These are phyloP conservation scores for Hyles lineata DNA, from an alignment of 2,888 invertebrate species.

Conservation along the genomic window DNA sequence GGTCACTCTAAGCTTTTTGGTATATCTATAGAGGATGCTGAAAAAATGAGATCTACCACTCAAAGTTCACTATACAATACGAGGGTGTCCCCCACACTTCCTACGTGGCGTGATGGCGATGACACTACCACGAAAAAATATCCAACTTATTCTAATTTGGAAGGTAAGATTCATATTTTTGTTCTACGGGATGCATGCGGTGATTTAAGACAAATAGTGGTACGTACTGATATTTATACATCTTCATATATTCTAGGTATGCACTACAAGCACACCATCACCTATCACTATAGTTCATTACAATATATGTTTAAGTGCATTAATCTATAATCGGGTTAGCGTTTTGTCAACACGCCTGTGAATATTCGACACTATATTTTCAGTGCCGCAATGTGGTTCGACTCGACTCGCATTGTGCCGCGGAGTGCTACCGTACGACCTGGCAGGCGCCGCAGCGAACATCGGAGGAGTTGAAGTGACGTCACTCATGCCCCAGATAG, in stretches of 20 bases:
- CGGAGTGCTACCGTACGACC: constrained; percentile 88
- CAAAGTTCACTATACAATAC: constrained; percentile 80
- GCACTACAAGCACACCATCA: background rate
- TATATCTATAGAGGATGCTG: constrained; percentile 86
- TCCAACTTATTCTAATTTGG: constrained; percentile 67
- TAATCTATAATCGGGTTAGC: background rate
- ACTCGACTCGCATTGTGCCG: constrained; percentile 83
- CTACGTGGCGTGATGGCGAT: constrained; percentile 77
- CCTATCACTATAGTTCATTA: background rate
- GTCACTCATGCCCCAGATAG: constrained; percentile 82
- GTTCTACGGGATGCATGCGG: constrained; percentile 50
- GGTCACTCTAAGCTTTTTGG: constrained; percentile 87
- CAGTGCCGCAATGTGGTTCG: constrained; percentile 82
- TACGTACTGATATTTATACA: background rate
- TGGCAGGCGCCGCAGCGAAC: constrained; percentile 81
- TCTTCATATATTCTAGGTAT: background rate
- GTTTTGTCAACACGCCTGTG: background rate
- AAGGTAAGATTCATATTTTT: constrained; percentile 66
- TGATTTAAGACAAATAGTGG: constrained; percentile 32
- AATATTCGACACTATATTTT: constrained; percentile 39
- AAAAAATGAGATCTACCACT: constrained; percentile 79
- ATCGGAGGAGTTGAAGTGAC: constrained; percentile 70
- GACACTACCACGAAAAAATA: constrained; percentile 77
- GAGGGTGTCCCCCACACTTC: constrained; percentile 87
- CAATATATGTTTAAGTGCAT: background rate